A percentile compares a stretch with the other conserved stretches of the same genome.
Evolutionary conservation across 2,888 invertebrate species (phyloP).

Genomic region (Sminthurides aquaticus): DNA sequence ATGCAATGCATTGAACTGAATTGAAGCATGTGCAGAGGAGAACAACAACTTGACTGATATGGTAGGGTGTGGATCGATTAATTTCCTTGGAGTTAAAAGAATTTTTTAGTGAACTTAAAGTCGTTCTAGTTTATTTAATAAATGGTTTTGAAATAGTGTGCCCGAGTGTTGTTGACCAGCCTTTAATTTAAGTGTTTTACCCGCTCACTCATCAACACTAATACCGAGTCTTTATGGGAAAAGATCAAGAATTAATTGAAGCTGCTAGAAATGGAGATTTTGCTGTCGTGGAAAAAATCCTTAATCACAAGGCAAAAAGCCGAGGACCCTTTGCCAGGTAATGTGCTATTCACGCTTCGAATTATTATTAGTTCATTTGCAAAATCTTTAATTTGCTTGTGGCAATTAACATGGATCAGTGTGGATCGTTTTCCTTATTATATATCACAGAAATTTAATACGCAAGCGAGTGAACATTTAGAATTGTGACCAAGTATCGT

Average conservation of each 20-base stretch:
- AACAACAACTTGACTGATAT: constrained; percentile 21
- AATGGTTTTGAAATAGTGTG: too few relatives aligned
- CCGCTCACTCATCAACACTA: not conserved
- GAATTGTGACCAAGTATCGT: too few relatives aligned
- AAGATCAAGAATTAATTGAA: constrained; percentile 92
- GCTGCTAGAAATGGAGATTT: constrained; percentile 89
- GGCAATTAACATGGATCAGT: too few relatives aligned
- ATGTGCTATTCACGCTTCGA: constrained; percentile 45
- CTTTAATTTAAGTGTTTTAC: not conserved
- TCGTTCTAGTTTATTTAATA: too few relatives aligned
- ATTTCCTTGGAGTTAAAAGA: not conserved
- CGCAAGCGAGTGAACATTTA: too few relatives aligned
- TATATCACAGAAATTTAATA: too few relatives aligned
- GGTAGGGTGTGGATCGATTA: constrained; percentile 36
- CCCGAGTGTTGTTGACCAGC: not conserved
- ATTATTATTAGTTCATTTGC: too few relatives aligned
- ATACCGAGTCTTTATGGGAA: constrained; percentile 77
- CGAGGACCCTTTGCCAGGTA: constrained; percentile 90
- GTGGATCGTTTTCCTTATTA: too few relatives aligned
- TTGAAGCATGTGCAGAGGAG: constrained; percentile 32
- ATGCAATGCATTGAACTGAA: not conserved
- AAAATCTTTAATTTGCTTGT: too few relatives aligned
- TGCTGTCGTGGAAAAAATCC: constrained; percentile 79
- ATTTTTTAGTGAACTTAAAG: constrained; percentile 1
- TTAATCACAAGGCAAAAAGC: constrained; percentile 79